Percentiles rank a stretch among this genome's conserved stretches.
Evolutionary conservation across 37 sponge, comb jelly and placozoan genomes (phyloP).

Genomic region (Geodia barretti): DNA sequence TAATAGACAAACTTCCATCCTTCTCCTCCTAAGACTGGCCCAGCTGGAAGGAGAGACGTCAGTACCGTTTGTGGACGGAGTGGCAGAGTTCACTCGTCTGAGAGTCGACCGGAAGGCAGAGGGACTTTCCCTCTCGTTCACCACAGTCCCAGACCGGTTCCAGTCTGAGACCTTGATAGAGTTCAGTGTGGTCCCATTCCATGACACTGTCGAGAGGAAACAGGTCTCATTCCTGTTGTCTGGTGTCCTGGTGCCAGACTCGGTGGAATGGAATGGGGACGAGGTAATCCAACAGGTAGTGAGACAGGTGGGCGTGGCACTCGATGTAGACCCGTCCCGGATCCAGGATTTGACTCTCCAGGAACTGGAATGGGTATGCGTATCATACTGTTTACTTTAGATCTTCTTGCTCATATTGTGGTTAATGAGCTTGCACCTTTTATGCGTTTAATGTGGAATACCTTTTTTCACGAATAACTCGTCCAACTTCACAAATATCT

Average conservation of each 20-base stretch:
- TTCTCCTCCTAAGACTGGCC: too few species aligned
- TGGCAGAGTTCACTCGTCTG: conserved; percentile 77
- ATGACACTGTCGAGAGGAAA: conserved; percentile 22
- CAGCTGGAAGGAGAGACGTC: conserved; percentile 41
- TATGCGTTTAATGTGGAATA: too few species aligned
- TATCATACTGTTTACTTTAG: too few species aligned
- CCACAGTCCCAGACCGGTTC: conserved; percentile 46
- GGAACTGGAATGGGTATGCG: neutral
- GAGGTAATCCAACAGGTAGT: neutral
- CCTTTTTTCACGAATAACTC: too few species aligned
- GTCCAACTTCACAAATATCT: too few species aligned
- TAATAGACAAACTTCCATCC: too few species aligned
- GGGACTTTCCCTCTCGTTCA: conserved; percentile 51
- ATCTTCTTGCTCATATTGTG: too few species aligned
- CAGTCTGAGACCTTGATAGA: conserved; percentile 11
- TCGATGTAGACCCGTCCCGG: conserved; percentile 64
- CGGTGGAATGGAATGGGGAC: neutral
- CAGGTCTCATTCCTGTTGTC: conserved; percentile 39
- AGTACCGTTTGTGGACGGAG: conserved; percentile 68
- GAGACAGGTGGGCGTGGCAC: neutral
- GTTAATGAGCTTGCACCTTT: too few species aligned
- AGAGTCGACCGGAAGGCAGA: conserved; percentile 50
- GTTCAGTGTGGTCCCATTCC: conserved; percentile 60
- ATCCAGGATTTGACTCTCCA: conserved; percentile 27
- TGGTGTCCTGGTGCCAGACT: neutral